Base-by-base conservation (phyloP, 2,113 vertebrate species). In the Sorex fumeus region DNA sequence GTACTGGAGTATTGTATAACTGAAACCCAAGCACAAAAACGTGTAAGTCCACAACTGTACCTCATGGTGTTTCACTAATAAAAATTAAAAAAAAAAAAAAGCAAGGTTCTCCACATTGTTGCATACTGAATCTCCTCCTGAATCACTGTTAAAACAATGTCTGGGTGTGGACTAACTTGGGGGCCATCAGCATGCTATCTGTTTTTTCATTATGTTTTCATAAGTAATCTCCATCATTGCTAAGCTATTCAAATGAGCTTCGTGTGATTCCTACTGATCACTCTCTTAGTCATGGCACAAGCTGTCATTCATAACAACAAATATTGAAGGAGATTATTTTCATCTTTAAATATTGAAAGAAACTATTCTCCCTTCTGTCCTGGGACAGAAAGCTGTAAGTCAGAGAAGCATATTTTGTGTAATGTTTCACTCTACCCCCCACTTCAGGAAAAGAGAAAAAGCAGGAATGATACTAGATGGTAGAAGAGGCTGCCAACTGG, bases 181-280 rank as follows among this genome's bases (percentile, higher is more conserved):
- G 32, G n/a, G 57, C 62, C 92, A 40, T 64, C 64, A 84, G 80
- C 25, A 80, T 16, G 12, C 6, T 60, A 40, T 40, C 40, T 40
- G 12, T 50, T 57, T 87, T 23, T 45, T 88, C 82, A 40, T 40
- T 40, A 40, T 40, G 40, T 40, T 90, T 90, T 69, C 45, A 10
- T 75, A 45, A 82, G 70, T 62, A 32, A 53, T 53, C 6, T 69
- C 34, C 64, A 91, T 71, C 74, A 27, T 88, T 12, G 3, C 57
- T 90, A 82, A 91, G 67, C 62, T 80, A 82, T 67, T 72, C 43
- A 87, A 87, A 95, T 13, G 4, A 69, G 62, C 1, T 91, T 95
- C 64, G 47, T 16, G 15, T 67, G 69, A 94, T 91, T 80, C 78
- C 62, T 60, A n/a, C 62, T 57, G 43, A 92, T 32, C 62, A 71